Conservation (phyloP, 2,797 vertebrate genomes). For the Hapalemur alaotrensis region DNA sequence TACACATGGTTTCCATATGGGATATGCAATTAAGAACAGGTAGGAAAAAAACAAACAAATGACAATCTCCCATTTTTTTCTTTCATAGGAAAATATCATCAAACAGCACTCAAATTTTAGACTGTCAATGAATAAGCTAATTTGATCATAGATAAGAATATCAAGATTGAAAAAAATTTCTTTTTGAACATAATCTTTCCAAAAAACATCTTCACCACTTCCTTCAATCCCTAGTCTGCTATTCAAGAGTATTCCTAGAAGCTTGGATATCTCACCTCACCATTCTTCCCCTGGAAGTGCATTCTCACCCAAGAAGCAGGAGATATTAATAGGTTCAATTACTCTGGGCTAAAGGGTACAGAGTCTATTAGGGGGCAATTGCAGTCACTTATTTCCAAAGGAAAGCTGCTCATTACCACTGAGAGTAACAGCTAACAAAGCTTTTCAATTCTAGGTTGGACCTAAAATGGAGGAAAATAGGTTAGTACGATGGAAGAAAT, state of each 20-base stretch:
- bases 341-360: not conserved
- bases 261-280: not conserved
- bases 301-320: not conserved
- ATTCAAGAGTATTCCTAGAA: not conserved
- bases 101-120: not conserved
- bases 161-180: not conserved
- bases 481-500: conserved; percentile 31
- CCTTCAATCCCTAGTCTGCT: not conserved
- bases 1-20: not conserved
- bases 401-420: conserved; percentile 16
- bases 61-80: not conserved
- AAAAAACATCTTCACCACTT: not conserved
- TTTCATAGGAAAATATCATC: not conserved
- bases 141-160: not conserved
- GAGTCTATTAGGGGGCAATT: conserved; percentile 5
- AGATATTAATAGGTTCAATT: conserved; percentile 55
- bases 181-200: not conserved
- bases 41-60: not conserved
- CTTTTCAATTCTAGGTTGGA: conserved; percentile 15
- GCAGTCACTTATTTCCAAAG: conserved; percentile 39
- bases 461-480: conserved; percentile 55
- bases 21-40: not conserved
- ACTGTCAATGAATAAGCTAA: not conserved
- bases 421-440: conserved; percentile 48
- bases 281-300: not conserved